Conservation (phyloP, 2,113 vertebrate genomes). For the Phyllopteryx taeniolatus region DNA sequence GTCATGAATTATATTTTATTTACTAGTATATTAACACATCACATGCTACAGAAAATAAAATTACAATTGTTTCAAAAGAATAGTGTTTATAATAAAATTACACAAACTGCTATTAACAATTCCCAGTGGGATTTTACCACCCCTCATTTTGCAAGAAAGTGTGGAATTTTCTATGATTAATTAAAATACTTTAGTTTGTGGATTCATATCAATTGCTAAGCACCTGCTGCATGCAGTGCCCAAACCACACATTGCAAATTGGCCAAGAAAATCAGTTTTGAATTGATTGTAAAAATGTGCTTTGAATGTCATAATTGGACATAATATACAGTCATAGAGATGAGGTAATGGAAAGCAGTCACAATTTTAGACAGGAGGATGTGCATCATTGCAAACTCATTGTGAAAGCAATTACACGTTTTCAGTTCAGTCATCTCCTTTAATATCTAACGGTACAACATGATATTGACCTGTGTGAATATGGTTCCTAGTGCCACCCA, state of each 20-base stretch:
- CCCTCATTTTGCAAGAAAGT: slow-evolving; percentile 48
- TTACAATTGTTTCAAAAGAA: slow-evolving; percentile 83
- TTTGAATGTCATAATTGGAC: slow-evolving; percentile 17
- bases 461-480: slow-evolving; percentile 13
- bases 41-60: slow-evolving; percentile 92
- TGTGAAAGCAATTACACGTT: slow-evolving; percentile 32
- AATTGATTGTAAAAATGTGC: slow-evolving; percentile 8
- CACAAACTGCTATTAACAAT: slow-evolving; percentile 80
- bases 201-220: slow-evolving; percentile 43
- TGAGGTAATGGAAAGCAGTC: not conserved
- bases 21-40: slow-evolving; percentile 91
- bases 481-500: slow-evolving; percentile 41
- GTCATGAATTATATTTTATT: slow-evolving; percentile 81
- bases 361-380: not conserved
- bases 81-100: slow-evolving; percentile 98
- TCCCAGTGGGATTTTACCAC: slow-evolving; percentile 65
- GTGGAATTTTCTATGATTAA: slow-evolving; percentile 57
- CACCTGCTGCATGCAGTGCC: slow-evolving; percentile 31
- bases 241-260: slow-evolving; percentile 18
- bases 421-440: slow-evolving; percentile 31
- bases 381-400: slow-evolving; percentile 19
- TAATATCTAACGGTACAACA: slow-evolving; percentile 16
- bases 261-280: slow-evolving; percentile 8
- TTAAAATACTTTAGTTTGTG: slow-evolving; percentile 63
- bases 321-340: not conserved